Percentiles rank a stretch among this genome's conserved stretches.
Conservation (phyloP, 2,888 invertebrate species). For the Hesperia comma region DNA sequence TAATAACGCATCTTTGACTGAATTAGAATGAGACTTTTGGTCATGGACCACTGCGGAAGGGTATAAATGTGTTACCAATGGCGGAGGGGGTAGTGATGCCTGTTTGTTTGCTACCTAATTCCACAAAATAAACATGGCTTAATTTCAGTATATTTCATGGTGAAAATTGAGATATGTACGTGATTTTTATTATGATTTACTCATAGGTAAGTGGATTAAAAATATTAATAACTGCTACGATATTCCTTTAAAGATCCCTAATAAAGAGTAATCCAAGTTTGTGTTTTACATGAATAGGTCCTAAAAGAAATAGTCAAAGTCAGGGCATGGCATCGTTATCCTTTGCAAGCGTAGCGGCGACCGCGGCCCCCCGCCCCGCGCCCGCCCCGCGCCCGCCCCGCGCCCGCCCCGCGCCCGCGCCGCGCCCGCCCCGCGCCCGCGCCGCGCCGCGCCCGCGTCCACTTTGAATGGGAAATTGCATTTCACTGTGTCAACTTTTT, state of each 20-base stretch:
- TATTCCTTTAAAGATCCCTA: slow-evolving; percentile 23
- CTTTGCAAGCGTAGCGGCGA: slow-evolving; percentile 9
- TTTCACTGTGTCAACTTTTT: slow-evolving; percentile 30
- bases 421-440: not conserved
- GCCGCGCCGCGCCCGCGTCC: not conserved
- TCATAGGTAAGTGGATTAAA: too few species aligned
- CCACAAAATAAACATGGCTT: too few species aligned
- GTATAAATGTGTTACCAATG: too few species aligned
- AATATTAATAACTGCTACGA: slow-evolving; percentile 7
- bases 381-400: not conserved
- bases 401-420: not conserved
- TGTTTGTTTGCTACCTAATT: too few species aligned
- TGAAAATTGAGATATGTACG: too few species aligned
- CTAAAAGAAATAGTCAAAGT: not conserved
- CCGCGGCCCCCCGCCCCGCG: not conserved
- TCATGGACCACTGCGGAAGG: too few species aligned
- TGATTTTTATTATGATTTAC: too few species aligned
- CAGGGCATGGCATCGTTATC: slow-evolving; percentile 21
- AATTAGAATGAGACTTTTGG: too few species aligned
- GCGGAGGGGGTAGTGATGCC: too few species aligned
- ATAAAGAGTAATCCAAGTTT: slow-evolving; percentile 20
- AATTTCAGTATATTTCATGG: too few species aligned
- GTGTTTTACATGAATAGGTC: too few species aligned
- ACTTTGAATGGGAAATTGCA: slow-evolving; percentile 31
- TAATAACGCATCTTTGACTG: too few species aligned